phyloP scores from a whole-genome alignment of 2,113 vertebrate species.

The Salvelinus namaycush region DNA sequence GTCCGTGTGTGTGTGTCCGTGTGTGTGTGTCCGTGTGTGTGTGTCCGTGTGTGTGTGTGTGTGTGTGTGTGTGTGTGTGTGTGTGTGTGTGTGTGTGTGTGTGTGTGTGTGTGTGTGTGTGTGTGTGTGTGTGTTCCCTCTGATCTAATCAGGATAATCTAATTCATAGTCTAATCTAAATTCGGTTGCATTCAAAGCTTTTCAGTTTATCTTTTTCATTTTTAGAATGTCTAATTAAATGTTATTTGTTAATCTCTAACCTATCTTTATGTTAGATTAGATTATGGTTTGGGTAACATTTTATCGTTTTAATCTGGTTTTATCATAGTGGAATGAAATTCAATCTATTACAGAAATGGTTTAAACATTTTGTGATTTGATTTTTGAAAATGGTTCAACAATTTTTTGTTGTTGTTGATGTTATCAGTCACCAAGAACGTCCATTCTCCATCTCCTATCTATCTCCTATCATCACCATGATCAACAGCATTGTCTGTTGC shows the following conservation, averaged over 20 bases:
- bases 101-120: too few species aligned
- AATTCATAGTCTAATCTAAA: neutral
- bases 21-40: neutral
- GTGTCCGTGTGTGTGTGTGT: neutral
- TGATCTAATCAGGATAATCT: neutral
- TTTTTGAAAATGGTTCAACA: neutral
- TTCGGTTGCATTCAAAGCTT: neutral
- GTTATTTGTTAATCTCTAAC: neutral
- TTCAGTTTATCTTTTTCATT: neutral
- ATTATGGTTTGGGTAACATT: neutral
- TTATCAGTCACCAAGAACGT: neutral
- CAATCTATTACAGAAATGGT: neutral
- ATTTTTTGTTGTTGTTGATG: neutral
- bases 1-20: too few species aligned
- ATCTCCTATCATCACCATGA: constrained; percentile 8
- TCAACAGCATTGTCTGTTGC: constrained; percentile 10
- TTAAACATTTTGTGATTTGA: neutral
- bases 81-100: too few species aligned
- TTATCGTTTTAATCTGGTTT: neutral
- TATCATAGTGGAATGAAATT: neutral
- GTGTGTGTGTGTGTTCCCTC: neutral
- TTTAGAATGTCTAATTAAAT: neutral
- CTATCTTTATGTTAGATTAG: neutral
- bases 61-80: neutral
- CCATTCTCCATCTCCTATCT: neutral